Conservation (phyloP, 2,797 vertebrate species). For the Momotus momota region DNA sequence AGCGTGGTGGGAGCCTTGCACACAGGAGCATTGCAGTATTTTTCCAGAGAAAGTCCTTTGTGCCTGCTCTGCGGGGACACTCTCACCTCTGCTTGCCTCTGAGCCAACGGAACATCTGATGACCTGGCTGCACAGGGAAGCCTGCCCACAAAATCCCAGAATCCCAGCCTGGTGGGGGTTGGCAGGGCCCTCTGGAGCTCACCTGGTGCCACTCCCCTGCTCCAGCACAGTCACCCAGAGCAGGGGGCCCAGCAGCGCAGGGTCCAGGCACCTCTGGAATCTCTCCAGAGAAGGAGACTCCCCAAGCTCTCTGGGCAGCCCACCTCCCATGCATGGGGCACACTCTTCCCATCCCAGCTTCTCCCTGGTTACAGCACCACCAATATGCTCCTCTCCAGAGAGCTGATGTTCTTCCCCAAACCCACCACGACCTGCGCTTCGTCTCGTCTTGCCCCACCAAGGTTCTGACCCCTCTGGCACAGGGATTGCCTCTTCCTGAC, state of each 20-base stretch:
- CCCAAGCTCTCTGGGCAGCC: background rate
- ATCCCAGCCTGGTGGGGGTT: background rate
- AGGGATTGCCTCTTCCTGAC: background rate
- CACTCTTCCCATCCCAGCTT: background rate
- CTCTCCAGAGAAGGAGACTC: background rate
- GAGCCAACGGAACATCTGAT: background rate
- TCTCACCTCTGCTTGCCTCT: background rate
- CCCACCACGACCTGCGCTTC: accelerated
- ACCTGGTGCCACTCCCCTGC: background rate
- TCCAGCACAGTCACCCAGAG: background rate
- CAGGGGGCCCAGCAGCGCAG: background rate
- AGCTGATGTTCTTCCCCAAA: accelerated
- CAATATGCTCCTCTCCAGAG: accelerated
- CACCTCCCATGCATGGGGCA: background rate
- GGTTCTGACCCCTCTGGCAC: background rate
- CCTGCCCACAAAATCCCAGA: background rate
- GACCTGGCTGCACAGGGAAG: background rate
- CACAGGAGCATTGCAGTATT: background rate
- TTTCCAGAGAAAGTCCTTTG: background rate
- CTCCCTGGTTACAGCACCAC: background rate
- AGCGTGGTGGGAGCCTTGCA: background rate
- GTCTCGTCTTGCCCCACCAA: background rate
- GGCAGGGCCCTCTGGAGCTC: background rate
- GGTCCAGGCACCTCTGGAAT: background rate
- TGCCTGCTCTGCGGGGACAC: background rate